Conservation (phyloP, 1,140 invertebrate species). For the Steinernema khuongi region DNA sequence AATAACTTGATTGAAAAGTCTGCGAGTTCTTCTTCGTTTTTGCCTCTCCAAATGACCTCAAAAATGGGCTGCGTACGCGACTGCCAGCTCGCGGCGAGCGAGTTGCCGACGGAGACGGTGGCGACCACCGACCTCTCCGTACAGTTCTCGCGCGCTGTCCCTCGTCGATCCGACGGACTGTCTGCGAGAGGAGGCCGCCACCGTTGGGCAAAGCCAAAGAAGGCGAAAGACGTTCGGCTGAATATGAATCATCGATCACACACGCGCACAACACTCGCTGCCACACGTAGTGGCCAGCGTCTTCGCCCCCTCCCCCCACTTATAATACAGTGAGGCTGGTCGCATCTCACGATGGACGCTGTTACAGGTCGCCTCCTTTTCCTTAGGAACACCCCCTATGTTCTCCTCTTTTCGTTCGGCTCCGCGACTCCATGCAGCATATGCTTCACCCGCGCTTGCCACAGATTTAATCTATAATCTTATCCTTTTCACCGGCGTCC, state of each 20-base stretch:
- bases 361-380: background rate
- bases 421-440: background rate
- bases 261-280: constrained; percentile 1
- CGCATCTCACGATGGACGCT: background rate
- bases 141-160: background rate
- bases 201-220: background rate
- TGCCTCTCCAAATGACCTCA: background rate
- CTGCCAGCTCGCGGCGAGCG: background rate
- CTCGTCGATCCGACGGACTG: background rate
- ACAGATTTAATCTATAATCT: background rate
- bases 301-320: background rate
- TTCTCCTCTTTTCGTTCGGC: background rate
- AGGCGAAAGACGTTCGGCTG: background rate
- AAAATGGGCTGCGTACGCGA: background rate
- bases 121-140: background rate
- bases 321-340: constrained; percentile 10
- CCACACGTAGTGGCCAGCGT: constrained; percentile 4
- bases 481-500: background rate
- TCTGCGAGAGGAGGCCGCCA: background rate
- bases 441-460: background rate
- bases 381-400: background rate
- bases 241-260: constrained; percentile 17
- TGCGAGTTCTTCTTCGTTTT: background rate
- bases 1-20: background rate
- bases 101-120: no score